These are phyloP conservation scores for Heliconius hortense DNA, from an alignment of 2,888 invertebrate genomes.

Conservation along the genomic window DNA sequence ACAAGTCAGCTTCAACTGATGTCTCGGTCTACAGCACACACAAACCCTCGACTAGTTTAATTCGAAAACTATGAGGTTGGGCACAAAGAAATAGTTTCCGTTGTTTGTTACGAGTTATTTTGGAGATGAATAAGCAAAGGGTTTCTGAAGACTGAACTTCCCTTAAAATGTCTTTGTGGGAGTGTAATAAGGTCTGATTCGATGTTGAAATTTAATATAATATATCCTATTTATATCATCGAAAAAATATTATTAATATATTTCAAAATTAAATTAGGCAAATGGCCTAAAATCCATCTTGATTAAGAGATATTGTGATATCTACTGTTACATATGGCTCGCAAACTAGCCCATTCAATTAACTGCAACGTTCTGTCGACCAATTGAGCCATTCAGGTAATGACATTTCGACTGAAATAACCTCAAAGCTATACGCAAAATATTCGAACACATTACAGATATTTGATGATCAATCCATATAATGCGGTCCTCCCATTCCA, in stretches of 20 bases:
- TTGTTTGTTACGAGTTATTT: slow-evolving; percentile 49
- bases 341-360: slow-evolving; percentile 68
- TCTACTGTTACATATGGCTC: slow-evolving; percentile 47
- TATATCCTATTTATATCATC: not conserved
- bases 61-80: slow-evolving; percentile 67
- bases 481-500: slow-evolving; percentile 6
- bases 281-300: slow-evolving; percentile 16
- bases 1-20: slow-evolving; percentile 15
- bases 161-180: slow-evolving; percentile 28
- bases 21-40: slow-evolving; percentile 18
- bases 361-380: slow-evolving; percentile 54
- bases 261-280: not conserved
- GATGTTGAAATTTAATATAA: not conserved
- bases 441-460: slow-evolving; percentile 30
- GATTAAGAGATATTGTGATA: slow-evolving; percentile 25
- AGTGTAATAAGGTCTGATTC: slow-evolving; percentile 25
- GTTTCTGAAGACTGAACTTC: slow-evolving; percentile 31
- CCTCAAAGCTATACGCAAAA: slow-evolving; percentile 39
- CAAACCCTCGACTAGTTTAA: slow-evolving; percentile 56
- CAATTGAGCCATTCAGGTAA: slow-evolving; percentile 61
- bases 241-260: not conserved
- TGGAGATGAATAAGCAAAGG: slow-evolving; percentile 43
- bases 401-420: slow-evolving; percentile 57
- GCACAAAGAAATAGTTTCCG: slow-evolving; percentile 71
- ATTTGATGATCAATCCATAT: slow-evolving; percentile 24